Evolutionary conservation across 2,113 vertebrate species (phyloP).

Genomic region (Takifugu bimaculatus): DNA sequence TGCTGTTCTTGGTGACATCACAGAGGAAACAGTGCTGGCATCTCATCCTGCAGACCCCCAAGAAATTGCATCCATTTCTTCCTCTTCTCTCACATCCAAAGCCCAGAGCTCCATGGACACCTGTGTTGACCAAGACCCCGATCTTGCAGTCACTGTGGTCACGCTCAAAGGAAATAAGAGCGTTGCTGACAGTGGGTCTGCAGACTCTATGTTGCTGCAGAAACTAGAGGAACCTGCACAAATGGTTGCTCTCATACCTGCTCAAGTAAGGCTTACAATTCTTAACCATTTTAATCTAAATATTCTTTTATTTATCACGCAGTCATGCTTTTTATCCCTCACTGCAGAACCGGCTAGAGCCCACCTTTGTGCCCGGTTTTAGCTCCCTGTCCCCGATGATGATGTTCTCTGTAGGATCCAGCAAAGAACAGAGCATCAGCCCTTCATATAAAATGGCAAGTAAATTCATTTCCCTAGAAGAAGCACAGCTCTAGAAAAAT

Average conservation of each 20-base stretch:
- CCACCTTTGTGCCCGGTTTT: conserved; percentile 71
- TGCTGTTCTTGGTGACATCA: conserved; percentile 74
- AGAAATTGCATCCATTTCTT: conserved; percentile 68
- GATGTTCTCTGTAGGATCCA: conserved; percentile 86
- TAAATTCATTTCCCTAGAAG: neutral
- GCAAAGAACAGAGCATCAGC: conserved; percentile 77
- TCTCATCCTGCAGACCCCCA: conserved; percentile 61
- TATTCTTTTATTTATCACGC: neutral
- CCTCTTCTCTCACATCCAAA: conserved; percentile 20
- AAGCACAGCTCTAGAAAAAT: neutral
- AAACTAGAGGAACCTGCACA: conserved; percentile 66
- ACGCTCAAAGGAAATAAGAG: conserved; percentile 72
- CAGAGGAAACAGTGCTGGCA: conserved; percentile 66
- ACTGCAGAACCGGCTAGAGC: conserved; percentile 80
- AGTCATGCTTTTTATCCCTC: conserved; percentile 1
- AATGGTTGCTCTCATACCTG: conserved; percentile 70
- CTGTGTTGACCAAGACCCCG: conserved; percentile 47
- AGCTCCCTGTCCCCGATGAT: conserved; percentile 83
- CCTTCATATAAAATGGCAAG: conserved; percentile 89
- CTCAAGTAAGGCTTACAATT: conserved; percentile 58
- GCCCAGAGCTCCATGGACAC: neutral
- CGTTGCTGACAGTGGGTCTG: conserved; percentile 69
- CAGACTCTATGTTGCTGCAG: conserved; percentile 42
- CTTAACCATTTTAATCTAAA: conserved; percentile 1
- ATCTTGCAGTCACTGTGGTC: conserved; percentile 57